Base-by-base conservation (phyloP, 2,113 vertebrate genomes). In the Panurus biarmicus region DNA sequence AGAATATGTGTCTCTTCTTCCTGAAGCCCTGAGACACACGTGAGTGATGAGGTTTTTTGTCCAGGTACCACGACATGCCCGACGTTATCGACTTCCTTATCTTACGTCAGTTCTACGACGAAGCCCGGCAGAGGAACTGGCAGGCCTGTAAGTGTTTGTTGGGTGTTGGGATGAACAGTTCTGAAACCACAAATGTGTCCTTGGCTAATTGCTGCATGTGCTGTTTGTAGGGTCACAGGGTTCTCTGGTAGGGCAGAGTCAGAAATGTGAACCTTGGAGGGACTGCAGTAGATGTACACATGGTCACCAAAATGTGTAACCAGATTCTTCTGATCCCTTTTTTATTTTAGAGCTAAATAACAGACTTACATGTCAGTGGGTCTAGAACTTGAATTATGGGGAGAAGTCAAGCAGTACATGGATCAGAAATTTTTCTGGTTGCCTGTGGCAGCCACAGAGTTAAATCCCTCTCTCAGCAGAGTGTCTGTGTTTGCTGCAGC, bases 71-170 rank as follows among this genome's bases (percentile, higher is more conserved):
- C 7, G 99, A 99, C 95, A 99, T 99, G 99, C 99, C 99, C 10
- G 99, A 99, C 83, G 99, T 99, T 58, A 99, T 99, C 1, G 99
- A 99, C 95, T 99, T 99, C 96, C 98, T 99, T 31, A 98, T 99
- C 64, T 95, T 99, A 71, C 98, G 98, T 66, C 99, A 99, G 56
- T 99, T 98, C 96, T 99, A 99, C 31, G 98, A 99, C 7, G 99
- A 99, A 94, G 99, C 99, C 15, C 97, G 98, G 8, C 98, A 98
- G 50, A 98, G 98, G 95, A 98, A 98, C 93, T 99, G 99, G 99
- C 98, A 98, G 87, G 97, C 98, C 74, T 98, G 99, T 99, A 98
- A 98, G 98, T 98, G 9, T 70, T 61, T n/a, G 36, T 35, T 61
- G 48, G n/a, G 4, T 47, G 54, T 50, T 72, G 58, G 29, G 14